These are phyloP conservation scores for Linepithema humile DNA, from an alignment of 1,140 invertebrate species.

Conservation along the genomic window DNA sequence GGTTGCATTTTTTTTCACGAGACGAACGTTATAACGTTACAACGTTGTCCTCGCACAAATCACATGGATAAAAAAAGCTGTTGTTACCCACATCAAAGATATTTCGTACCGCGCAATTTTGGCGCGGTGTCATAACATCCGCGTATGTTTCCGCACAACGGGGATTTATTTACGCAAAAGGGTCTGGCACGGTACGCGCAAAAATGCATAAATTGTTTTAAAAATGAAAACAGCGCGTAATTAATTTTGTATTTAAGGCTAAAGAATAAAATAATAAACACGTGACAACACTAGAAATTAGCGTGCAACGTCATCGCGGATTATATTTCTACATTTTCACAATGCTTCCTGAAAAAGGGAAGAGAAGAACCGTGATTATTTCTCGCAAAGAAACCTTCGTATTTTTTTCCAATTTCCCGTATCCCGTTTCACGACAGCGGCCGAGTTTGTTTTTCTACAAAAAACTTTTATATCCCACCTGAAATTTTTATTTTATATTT, in stretches of 20 bases:
- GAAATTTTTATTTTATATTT: slow-evolving; percentile 58
- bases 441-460: slow-evolving; percentile 34
- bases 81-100: background rate
- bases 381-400: slow-evolving; percentile 19
- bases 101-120: background rate
- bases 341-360: background rate
- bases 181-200: background rate
- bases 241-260: slow-evolving; percentile 15
- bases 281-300: slow-evolving; percentile 21
- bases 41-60: background rate
- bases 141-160: background rate
- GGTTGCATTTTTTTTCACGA: slow-evolving; percentile 4
- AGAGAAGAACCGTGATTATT: slow-evolving; percentile 18
- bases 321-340: background rate
- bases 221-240: background rate
- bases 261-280: slow-evolving; percentile 32
- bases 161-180: background rate
- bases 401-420: slow-evolving; percentile 30
- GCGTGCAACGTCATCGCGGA: background rate
- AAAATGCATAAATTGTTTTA: slow-evolving; percentile 21
- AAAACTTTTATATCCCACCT: slow-evolving; percentile 24
- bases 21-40: too few relatives aligned
- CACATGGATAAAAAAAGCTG: background rate
- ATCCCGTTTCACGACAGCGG: slow-evolving; percentile 2
- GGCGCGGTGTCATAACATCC: background rate